phyloP scores from a whole-genome alignment of 2,113 vertebrate species.

The Aegotheles bennettii region DNA sequence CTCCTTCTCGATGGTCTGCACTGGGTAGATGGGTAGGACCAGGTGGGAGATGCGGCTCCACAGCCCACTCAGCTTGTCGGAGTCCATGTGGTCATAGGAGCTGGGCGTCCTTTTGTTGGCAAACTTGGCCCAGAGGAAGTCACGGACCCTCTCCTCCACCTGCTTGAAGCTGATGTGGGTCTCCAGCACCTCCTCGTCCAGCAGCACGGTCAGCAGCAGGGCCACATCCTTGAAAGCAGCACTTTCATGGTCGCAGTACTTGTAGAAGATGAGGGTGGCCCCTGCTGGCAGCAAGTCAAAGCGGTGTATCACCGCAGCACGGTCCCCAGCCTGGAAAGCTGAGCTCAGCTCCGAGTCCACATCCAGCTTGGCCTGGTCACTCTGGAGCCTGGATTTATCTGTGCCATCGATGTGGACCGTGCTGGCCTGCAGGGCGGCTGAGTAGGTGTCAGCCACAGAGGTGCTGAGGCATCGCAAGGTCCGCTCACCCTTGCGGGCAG shows the following conservation, averaged over 20 bases:
- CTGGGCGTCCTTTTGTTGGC: not conserved
- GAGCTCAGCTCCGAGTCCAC: slow-evolving; percentile 79
- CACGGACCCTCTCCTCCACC: slow-evolving; percentile 88
- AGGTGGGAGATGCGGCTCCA: slow-evolving; percentile 84
- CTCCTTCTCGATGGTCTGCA: slow-evolving; percentile 60
- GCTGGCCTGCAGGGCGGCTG: slow-evolving; percentile 66
- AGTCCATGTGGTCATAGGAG: slow-evolving; percentile 72
- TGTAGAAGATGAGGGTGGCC: slow-evolving; percentile 94
- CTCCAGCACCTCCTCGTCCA: slow-evolving; percentile 76
- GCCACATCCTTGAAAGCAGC: slow-evolving; percentile 87
- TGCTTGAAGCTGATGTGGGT: slow-evolving; percentile 49
- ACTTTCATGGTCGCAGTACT: slow-evolving; percentile 94
- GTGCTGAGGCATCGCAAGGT: slow-evolving; percentile 85
- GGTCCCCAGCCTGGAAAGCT: slow-evolving; percentile 75
- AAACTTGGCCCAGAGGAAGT: slow-evolving; percentile 81
- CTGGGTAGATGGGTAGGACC: slow-evolving; percentile 71
- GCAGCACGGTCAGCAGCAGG: slow-evolving; percentile 86
- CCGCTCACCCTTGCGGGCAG: slow-evolving; percentile 68
- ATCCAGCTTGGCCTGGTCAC: slow-evolving; percentile 80
- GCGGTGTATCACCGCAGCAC: slow-evolving; percentile 84
- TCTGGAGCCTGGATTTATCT: slow-evolving; percentile 68
- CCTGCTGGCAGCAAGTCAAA: slow-evolving; percentile 88
- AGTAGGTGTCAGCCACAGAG: slow-evolving; percentile 76
- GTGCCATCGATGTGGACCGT: slow-evolving; percentile 75
- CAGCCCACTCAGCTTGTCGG: slow-evolving; percentile 77